Evolutionary conservation across 2,888 invertebrate genomes (phyloP).

Genomic region (Stictocephala bisonia): DNA sequence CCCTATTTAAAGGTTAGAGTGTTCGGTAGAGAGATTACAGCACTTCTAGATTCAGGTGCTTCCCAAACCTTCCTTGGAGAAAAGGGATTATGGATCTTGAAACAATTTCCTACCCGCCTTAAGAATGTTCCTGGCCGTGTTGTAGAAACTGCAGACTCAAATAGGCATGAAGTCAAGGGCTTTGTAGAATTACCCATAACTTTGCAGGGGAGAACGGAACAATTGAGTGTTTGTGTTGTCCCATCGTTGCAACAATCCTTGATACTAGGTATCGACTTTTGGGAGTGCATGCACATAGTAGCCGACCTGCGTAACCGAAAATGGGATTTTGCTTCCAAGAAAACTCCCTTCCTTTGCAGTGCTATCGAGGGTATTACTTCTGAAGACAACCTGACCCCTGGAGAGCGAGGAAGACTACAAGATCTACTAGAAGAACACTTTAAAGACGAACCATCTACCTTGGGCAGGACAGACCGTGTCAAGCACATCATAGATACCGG

Average conservation of each 20-base stretch:
- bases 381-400: neutral
- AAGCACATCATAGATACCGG: constrained; percentile 16
- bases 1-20: neutral
- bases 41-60: neutral
- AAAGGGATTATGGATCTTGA: neutral
- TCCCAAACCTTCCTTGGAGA: neutral
- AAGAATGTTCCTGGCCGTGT: neutral
- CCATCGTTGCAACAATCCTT: neutral
- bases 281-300: neutral
- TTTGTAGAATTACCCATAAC: neutral
- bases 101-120: neutral
- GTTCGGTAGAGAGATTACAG: neutral
- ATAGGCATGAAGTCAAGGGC: neutral
- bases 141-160: neutral
- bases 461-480: neutral
- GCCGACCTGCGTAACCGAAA: neutral
- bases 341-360: neutral
- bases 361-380: neutral
- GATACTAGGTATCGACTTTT: neutral
- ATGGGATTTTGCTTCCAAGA: neutral
- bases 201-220: neutral
- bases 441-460: neutral
- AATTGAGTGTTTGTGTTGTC: neutral
- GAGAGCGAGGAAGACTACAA: neutral
- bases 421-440: neutral